Evolutionary conservation across 2,113 vertebrate species (phyloP).

Genomic region (Mellivora capensis): DNA sequence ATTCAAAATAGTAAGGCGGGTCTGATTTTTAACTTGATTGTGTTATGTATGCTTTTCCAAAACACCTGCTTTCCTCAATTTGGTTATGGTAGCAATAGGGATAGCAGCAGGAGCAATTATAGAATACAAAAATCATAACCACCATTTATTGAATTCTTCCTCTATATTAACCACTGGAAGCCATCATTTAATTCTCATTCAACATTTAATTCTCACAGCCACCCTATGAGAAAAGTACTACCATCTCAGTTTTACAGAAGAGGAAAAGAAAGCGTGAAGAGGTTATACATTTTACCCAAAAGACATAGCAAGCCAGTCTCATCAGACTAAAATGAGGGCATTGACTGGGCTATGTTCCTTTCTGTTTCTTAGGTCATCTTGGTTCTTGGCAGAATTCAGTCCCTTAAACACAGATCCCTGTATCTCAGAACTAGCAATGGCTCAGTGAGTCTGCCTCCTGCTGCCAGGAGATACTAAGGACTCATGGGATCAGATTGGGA

Average conservation of each 20-base stretch:
- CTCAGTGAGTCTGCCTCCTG: neutral
- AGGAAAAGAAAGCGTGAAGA: neutral
- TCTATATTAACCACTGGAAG: neutral
- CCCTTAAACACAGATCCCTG: neutral
- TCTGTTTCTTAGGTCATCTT: slow-evolving; percentile 1
- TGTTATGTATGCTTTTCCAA: neutral
- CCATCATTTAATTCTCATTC: neutral
- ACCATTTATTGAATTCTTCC: neutral
- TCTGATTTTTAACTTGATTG: neutral
- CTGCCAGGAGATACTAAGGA: neutral
- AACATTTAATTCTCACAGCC: slow-evolving; percentile 25
- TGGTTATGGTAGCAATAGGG: neutral
- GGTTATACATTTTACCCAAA: neutral
- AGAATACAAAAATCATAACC: neutral
- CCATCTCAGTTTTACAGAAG: neutral
- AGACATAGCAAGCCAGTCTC: neutral
- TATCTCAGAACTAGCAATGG: neutral
- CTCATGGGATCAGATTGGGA: neutral
- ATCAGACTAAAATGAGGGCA: neutral
- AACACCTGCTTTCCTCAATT: neutral
- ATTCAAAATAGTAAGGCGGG: neutral
- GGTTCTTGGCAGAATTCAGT: neutral
- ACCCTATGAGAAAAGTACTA: neutral
- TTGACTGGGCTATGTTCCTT: neutral
- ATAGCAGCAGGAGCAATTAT: neutral